Percentiles rank a stretch among this genome's conserved stretches.
Conservation (phyloP, 2,888 invertebrate genomes). For the Phaedon cochleariae region DNA sequence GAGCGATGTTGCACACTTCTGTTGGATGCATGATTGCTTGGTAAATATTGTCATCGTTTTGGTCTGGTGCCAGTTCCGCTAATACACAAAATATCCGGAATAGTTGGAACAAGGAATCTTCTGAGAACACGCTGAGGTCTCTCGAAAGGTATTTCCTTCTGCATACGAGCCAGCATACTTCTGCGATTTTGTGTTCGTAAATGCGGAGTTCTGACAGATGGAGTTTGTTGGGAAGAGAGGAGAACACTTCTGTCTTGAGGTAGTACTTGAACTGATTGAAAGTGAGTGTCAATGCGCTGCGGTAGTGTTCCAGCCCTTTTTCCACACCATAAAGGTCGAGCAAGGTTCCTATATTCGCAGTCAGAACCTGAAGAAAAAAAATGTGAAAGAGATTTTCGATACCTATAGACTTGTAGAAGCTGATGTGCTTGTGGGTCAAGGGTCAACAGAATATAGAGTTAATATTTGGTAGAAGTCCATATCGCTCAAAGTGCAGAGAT, state of each 20-base stretch:
- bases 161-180: slow-evolving; percentile 84
- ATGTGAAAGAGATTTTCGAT: no score
- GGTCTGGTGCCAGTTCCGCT: slow-evolving; percentile 74
- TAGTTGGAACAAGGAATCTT: slow-evolving; percentile 75
- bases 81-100: slow-evolving; percentile 83
- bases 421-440: no score
- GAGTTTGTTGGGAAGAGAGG: slow-evolving; percentile 70
- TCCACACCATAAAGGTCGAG: slow-evolving; percentile 82
- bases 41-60: slow-evolving; percentile 58
- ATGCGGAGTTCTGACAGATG: slow-evolving; percentile 67
- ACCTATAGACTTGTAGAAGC: no score
- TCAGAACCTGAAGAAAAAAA: slow-evolving; percentile 73
- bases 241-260: slow-evolving; percentile 78
- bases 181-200: slow-evolving; percentile 74
- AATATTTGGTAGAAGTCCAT: no score
- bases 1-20: slow-evolving; percentile 74
- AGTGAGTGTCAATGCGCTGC: slow-evolving; percentile 73
- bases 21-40: slow-evolving; percentile 72
- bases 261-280: slow-evolving; percentile 82
- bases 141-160: slow-evolving; percentile 70
- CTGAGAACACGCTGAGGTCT: slow-evolving; percentile 69
- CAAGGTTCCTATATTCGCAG: slow-evolving; percentile 81
- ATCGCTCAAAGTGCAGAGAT: no score
- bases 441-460: no score
- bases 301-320: slow-evolving; percentile 80